A percentile compares a stretch with the other conserved stretches of the same genome.
These are phyloP conservation scores for Hyposoter didymator DNA, from an alignment of 2,888 invertebrate genomes.

Conservation along the genomic window DNA sequence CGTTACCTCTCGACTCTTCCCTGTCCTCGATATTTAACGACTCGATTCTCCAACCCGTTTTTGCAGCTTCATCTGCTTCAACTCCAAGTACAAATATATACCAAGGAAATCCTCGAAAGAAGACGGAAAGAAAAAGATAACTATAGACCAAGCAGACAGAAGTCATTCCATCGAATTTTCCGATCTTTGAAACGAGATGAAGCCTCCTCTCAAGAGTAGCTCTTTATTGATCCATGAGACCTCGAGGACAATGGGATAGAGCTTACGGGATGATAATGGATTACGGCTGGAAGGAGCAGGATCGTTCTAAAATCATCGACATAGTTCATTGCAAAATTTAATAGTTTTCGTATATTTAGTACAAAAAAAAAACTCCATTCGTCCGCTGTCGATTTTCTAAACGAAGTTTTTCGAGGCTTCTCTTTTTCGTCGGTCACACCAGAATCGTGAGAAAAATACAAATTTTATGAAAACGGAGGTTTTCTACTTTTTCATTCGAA, in stretches of 20 bases:
- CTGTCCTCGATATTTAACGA: constrained; percentile 62
- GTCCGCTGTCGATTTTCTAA: not conserved
- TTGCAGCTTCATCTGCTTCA: constrained; percentile 31
- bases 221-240: constrained; percentile 48
- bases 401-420: not conserved
- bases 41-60: constrained; percentile 54
- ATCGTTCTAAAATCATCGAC: constrained; percentile 59
- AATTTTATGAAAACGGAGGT: not conserved
- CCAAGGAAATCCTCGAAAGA: constrained; percentile 16
- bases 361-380: not conserved
- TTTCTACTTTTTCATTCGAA: not conserved
- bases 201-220: constrained; percentile 52
- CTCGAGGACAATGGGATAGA: constrained; percentile 39
- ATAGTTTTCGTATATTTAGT: constrained; percentile 37
- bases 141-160: not conserved
- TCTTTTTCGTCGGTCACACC: not conserved
- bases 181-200: constrained; percentile 20
- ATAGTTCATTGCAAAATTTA: constrained; percentile 16
- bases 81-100: constrained; percentile 20
- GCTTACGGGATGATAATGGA: constrained; percentile 45
- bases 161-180: constrained; percentile 19
- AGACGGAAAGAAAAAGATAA: constrained; percentile 3
- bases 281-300: constrained; percentile 57
- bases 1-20: constrained; percentile 55
- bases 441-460: not conserved